These are phyloP conservation scores for Nasonia longicornis DNA, from an alignment of 1,140 invertebrate species.

Conservation along the genomic window DNA sequence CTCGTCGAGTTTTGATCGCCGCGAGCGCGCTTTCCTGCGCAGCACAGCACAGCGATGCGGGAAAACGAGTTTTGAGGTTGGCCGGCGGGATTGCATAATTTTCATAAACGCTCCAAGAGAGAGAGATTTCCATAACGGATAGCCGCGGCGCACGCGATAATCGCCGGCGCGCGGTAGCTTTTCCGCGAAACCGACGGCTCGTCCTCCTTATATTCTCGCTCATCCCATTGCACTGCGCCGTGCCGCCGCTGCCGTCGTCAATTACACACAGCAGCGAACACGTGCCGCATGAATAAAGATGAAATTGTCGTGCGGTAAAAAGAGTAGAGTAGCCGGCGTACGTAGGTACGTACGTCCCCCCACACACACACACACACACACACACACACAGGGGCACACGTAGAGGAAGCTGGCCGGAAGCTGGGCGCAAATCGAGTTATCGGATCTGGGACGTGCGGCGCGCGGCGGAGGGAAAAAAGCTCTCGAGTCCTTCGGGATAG, in stretches of 20 bases:
- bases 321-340: not conserved
- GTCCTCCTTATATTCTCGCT: slow-evolving; percentile 22
- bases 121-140: slow-evolving; percentile 46
- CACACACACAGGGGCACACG: not conserved
- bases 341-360: not conserved
- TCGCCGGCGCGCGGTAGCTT: not conserved
- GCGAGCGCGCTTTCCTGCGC: slow-evolving; percentile 16
- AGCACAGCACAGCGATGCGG: not conserved
- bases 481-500: not conserved
- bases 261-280: slow-evolving; percentile 18
- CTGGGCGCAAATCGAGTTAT: slow-evolving; percentile 19
- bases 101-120: not conserved
- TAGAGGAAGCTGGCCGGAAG: not conserved
- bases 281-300: slow-evolving; percentile 29
- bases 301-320: slow-evolving; percentile 11
- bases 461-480: not conserved
- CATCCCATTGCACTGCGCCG: not conserved
- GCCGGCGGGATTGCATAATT: slow-evolving; percentile 35
- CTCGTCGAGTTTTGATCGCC: slow-evolving; percentile 34
- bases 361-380: not conserved
- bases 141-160: slow-evolving; percentile 44
- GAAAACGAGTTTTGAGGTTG: slow-evolving; percentile 49
- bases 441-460: not conserved
- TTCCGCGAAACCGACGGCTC: slow-evolving; percentile 44
- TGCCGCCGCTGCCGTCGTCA: slow-evolving; percentile 17